These are phyloP conservation scores for Agraylea sexmaculata DNA, from an alignment of 1,140 invertebrate species.

Conservation along the genomic window DNA sequence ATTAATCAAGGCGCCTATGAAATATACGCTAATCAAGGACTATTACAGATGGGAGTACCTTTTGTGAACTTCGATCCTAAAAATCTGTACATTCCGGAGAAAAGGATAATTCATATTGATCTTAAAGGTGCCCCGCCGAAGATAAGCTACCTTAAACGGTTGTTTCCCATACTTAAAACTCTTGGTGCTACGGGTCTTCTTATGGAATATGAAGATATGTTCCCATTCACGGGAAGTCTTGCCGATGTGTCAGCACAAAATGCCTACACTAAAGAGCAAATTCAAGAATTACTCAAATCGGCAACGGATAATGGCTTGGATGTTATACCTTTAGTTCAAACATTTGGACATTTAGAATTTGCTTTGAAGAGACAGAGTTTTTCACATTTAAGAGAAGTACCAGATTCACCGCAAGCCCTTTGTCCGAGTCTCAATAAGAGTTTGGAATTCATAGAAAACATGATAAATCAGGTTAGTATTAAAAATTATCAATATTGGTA, in stretches of 20 bases:
- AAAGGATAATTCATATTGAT: slow-evolving; percentile 64
- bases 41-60: slow-evolving; percentile 16
- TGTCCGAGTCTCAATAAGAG: slow-evolving; percentile 66
- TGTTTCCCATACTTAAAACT: slow-evolving; percentile 61
- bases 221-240: slow-evolving; percentile 65
- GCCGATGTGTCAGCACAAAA: slow-evolving; percentile 53
- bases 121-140: slow-evolving; percentile 75
- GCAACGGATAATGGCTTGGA: slow-evolving; percentile 55
- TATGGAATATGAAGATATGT: slow-evolving; percentile 92
- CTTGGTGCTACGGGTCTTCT: slow-evolving; percentile 74
- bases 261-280: slow-evolving; percentile 57
- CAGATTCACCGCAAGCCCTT: slow-evolving; percentile 65
- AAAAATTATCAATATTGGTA: too few relatives aligned
- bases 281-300: slow-evolving; percentile 47
- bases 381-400: slow-evolving; percentile 60
- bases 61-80: slow-evolving; percentile 19
- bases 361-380: slow-evolving; percentile 69
- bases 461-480: slow-evolving; percentile 71
- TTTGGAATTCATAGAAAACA: slow-evolving; percentile 53
- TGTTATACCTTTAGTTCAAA: slow-evolving; percentile 84
- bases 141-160: slow-evolving; percentile 52
- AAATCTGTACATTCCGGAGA: slow-evolving; percentile 26
- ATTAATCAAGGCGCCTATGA: slow-evolving; percentile 18
- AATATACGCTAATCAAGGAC: slow-evolving; percentile 18
- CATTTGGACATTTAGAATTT: slow-evolving; percentile 87